Evolutionary conservation across 2,888 invertebrate species (phyloP).

Genomic region (Polia nebulosa): DNA sequence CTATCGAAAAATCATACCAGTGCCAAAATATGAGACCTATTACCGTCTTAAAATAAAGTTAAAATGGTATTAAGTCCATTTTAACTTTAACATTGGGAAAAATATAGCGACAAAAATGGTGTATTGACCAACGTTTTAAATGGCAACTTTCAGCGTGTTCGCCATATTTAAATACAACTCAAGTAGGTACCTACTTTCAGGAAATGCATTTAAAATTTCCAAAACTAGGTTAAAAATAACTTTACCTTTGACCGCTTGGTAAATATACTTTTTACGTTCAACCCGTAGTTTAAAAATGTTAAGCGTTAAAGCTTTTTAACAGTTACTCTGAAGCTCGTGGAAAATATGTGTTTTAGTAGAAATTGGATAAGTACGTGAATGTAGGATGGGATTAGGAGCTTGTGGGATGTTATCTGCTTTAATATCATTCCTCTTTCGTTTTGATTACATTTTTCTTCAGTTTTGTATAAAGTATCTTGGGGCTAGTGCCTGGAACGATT

Average conservation of each 20-base stretch:
- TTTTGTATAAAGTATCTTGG: too few relatives aligned
- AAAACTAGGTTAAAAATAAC: constrained; percentile 66
- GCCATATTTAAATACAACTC: constrained; percentile 29
- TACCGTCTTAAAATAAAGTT: background rate
- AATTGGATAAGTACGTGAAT: background rate
- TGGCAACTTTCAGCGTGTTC: background rate
- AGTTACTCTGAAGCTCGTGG: constrained; percentile 6
- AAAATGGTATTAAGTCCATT: too few relatives aligned
- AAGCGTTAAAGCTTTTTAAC: constrained; percentile 50
- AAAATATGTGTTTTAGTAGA: constrained; percentile 16
- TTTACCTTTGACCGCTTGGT: constrained; percentile 55
- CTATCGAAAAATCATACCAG: too few relatives aligned
- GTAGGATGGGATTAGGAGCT: background rate
- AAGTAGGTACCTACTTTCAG: constrained; percentile 20
- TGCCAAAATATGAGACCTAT: background rate
- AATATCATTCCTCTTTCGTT: too few relatives aligned
- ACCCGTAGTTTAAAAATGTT: constrained; percentile 40
- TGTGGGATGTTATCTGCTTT: background rate
- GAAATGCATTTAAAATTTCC: constrained; percentile 54
- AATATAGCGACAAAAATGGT: background rate
- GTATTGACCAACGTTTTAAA: constrained; percentile 27
- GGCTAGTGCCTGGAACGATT: too few relatives aligned
- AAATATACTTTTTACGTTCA: constrained; percentile 56
- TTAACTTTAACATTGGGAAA: too few relatives aligned
- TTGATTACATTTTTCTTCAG: too few relatives aligned